phyloP scores from a whole-genome alignment of 1,140 invertebrate species.

The Odontomachus brunneus region DNA sequence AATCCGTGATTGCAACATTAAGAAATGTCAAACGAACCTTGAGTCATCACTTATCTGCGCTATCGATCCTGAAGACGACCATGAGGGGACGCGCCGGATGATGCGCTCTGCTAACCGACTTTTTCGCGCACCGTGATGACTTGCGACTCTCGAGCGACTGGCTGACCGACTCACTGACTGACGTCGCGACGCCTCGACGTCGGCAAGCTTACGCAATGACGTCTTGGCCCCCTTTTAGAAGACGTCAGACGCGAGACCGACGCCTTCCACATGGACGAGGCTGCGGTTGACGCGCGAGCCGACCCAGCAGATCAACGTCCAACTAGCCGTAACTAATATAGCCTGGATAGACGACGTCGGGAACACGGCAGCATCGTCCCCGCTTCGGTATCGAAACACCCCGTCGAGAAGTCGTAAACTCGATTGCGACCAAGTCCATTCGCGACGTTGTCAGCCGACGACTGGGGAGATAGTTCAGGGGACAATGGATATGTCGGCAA shows the following conservation, averaged over 20 bases:
- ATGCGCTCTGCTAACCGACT: not conserved
- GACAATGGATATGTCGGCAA: no score
- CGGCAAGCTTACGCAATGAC: conserved; percentile 78
- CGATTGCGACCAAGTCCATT: no score
- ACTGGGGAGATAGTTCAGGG: no score
- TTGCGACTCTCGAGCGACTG: conserved; percentile 75
- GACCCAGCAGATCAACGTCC: not conserved
- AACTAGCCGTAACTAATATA: conserved; percentile 57
- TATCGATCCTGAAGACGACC: not conserved
- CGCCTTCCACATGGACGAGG: not conserved
- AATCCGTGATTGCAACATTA: conserved; percentile 2
- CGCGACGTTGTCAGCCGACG: no score
- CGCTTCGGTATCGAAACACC: conserved; percentile 43
- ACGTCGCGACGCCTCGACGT: conserved; percentile 76
- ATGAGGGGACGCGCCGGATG: conserved; percentile 3
- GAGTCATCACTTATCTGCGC: not conserved
- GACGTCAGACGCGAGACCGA: conserved; percentile 34
- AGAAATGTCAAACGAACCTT: not conserved
- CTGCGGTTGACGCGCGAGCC: not conserved
- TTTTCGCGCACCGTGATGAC: conserved; percentile 69
- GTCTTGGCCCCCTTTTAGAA: conserved; percentile 50
- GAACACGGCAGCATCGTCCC: conserved; percentile 18
- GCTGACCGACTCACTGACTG: conserved; percentile 80
- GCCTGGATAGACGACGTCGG: conserved; percentile 37
- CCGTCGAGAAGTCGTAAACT: not conserved